phyloP scores from a whole-genome alignment of 2,888 invertebrate genomes.

The Diaperis boleti region DNA sequence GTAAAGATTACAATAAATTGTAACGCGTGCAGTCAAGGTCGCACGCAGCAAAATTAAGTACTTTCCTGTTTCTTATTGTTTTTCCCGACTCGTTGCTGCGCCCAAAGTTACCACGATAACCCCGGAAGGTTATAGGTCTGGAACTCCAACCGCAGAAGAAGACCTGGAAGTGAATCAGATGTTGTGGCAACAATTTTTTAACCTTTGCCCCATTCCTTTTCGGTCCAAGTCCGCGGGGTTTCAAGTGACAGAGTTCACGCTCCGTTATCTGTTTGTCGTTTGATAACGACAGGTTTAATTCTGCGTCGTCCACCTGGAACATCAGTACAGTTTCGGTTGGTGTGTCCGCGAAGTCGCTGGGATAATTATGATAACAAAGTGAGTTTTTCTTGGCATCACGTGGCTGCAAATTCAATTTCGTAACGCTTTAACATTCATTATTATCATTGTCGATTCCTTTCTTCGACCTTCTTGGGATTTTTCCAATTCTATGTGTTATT shows the following conservation, averaged over 20 bases:
- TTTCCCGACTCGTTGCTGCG: not conserved
- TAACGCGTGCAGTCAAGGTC: conserved; percentile 6
- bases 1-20: not conserved
- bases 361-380: conserved; percentile 12
- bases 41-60: not conserved
- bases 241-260: conserved; percentile 16
- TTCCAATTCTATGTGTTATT: conserved; percentile 4
- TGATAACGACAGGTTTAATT: conserved; percentile 33
- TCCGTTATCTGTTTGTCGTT: conserved; percentile 25
- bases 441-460: conserved; percentile 14
- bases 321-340: conserved; percentile 11
- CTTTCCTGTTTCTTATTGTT: not conserved
- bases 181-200: conserved; percentile 15
- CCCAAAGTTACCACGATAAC: not conserved
- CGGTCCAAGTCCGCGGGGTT: conserved; percentile 27
- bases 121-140: not conserved
- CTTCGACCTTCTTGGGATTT: conserved; percentile 26
- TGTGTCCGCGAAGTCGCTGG: not conserved
- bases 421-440: not conserved
- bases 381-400: conserved; percentile 14
- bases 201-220: conserved; percentile 30
- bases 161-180: conserved; percentile 16
- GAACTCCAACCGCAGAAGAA: not conserved
- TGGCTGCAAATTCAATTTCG: conserved; percentile 4
- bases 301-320: not conserved